Conservation (phyloP, 2,113 vertebrate genomes). For the Chunga burmeisteri region DNA sequence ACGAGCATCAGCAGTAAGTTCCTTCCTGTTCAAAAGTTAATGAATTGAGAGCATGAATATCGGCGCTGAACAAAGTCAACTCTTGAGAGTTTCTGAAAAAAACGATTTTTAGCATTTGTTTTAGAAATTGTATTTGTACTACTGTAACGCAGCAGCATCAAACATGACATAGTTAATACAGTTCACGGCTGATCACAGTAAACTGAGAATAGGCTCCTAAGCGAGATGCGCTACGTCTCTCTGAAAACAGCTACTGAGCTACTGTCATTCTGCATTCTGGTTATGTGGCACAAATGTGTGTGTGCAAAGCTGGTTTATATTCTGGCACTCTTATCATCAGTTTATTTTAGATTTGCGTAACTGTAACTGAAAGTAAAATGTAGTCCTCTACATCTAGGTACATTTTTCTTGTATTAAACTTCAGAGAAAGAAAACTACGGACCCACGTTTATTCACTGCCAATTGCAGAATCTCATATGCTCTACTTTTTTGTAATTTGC, state of each 20-base stretch:
- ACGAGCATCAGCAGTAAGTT: constrained; percentile 93
- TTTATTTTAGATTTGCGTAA: constrained; percentile 19
- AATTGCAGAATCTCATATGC: background rate
- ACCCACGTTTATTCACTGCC: background rate
- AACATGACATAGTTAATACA: background rate
- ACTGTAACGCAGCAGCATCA: background rate
- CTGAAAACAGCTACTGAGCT: background rate
- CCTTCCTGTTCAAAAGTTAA: constrained; percentile 81
- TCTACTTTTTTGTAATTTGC: background rate
- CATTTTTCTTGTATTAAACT: background rate
- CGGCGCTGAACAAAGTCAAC: background rate
- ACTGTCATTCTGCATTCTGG: background rate
- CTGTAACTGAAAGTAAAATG: background rate
- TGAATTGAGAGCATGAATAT: background rate
- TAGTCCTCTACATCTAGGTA: background rate
- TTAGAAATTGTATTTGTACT: background rate
- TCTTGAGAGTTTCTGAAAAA: background rate
- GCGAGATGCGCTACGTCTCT: background rate
- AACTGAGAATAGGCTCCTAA: background rate
- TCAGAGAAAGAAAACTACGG: background rate
- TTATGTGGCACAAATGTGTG: background rate
- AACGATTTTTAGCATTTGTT: background rate
- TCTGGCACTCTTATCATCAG: background rate
- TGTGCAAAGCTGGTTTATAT: background rate
- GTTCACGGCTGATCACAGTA: background rate